These are phyloP conservation scores for Lophius americanus DNA, from an alignment of 2,797 vertebrate genomes.

Conservation along the genomic window DNA sequence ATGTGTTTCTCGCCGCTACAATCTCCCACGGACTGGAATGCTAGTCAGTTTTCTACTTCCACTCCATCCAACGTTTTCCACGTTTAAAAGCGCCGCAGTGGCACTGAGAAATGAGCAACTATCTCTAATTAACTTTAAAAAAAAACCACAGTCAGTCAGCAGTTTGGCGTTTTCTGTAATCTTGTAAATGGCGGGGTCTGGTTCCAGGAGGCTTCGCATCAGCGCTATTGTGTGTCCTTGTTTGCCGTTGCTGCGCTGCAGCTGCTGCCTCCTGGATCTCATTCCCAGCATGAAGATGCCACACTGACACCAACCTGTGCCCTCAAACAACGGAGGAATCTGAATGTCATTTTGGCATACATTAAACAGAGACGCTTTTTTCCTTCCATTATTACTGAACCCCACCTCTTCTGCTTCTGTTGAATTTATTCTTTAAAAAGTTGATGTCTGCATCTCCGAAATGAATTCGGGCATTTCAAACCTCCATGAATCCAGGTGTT, in stretches of 20 bases:
- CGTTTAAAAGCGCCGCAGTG: background rate
- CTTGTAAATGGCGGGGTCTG: background rate
- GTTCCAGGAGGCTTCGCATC: conserved; percentile 48
- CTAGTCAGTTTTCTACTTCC: background rate
- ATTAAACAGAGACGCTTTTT: background rate
- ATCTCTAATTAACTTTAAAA: conserved; percentile 7
- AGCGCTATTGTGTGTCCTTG: conserved; percentile 50
- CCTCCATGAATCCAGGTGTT: conserved; percentile 1
- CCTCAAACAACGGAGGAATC: conserved; percentile 31
- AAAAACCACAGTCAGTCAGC: background rate
- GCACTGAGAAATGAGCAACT: background rate
- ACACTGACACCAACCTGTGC: conserved; percentile 8
- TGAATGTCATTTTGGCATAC: conserved; percentile 14
- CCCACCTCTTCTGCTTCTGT: background rate
- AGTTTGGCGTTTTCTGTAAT: too few relatives aligned
- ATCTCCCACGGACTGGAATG: conserved; percentile 7
- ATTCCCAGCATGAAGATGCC: conserved; percentile 51
- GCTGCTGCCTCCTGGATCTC: conserved; percentile 37
- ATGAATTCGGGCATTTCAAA: conserved; percentile 12
- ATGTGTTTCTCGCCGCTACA: conserved; percentile 21
- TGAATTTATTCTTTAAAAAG: too few relatives aligned
- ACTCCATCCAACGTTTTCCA: background rate
- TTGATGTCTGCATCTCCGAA: background rate
- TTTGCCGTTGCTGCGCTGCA: conserved; percentile 43
- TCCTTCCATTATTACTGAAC: background rate